phyloP scores from a whole-genome alignment of 2,113 vertebrate species.

The Pelodiscus sinensis region DNA sequence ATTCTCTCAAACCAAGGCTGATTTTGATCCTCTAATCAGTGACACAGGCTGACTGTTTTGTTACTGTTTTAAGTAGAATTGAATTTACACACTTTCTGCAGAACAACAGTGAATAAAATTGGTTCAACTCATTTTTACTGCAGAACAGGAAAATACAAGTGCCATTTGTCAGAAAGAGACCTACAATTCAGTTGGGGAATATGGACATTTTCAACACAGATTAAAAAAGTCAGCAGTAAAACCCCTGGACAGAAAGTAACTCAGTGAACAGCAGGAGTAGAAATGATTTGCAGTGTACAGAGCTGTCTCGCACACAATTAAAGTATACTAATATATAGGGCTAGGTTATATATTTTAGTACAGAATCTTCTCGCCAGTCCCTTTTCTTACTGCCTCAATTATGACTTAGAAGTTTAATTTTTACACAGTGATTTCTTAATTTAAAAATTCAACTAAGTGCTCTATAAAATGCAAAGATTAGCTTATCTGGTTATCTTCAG shows the following conservation, averaged over 20 bases:
- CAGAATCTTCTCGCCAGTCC: not conserved
- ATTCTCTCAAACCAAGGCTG: not conserved
- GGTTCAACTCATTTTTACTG: not conserved
- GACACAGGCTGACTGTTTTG: not conserved
- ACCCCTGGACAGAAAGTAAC: not conserved
- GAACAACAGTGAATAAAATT: not conserved
- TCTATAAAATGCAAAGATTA: not conserved
- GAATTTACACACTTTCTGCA: not conserved
- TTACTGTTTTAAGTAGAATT: not conserved
- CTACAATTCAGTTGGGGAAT: not conserved
- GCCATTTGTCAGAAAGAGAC: not conserved
- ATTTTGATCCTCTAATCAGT: not conserved
- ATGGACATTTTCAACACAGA: not conserved
- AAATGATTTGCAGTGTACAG: not conserved
- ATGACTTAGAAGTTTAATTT: not conserved
- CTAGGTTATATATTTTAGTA: not conserved
- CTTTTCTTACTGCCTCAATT: not conserved
- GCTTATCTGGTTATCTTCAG: not conserved
- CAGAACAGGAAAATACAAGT: not conserved
- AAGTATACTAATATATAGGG: not conserved
- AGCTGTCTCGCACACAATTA: not conserved
- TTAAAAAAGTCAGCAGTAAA: not conserved
- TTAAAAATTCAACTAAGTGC: not conserved
- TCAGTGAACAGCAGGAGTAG: not conserved
- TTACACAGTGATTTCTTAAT: not conserved